Evolutionary conservation across 2,797 vertebrate genomes (phyloP).

Genomic region (Lutjanus argentimaculatus): DNA sequence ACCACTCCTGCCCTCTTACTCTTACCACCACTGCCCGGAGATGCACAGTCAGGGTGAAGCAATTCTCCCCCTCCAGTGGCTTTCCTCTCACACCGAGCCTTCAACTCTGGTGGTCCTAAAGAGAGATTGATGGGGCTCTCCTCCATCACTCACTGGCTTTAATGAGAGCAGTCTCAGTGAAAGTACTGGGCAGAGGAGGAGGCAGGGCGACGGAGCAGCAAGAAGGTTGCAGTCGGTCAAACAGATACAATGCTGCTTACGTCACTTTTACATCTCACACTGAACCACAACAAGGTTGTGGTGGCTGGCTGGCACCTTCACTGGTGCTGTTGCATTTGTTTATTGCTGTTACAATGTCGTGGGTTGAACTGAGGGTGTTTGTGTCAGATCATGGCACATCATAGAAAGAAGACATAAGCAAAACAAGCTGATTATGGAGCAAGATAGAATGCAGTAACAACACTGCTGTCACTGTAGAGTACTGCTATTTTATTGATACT

Average conservation of each 20-base stretch:
- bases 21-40: neutral
- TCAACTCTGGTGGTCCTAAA: conserved; percentile 75
- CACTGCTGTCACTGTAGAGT: neutral
- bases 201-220: neutral
- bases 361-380: neutral
- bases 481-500: too few species aligned
- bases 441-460: neutral
- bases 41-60: conserved; percentile 18
- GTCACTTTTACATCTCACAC: conserved; percentile 26
- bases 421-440: neutral
- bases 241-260: conserved; percentile 36
- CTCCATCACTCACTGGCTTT: conserved; percentile 72
- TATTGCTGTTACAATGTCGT: neutral
- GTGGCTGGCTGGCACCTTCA: neutral
- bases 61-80: conserved; percentile 25
- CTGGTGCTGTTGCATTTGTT: neutral
- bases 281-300: conserved; percentile 6
- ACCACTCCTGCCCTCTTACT: neutral
- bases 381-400: neutral
- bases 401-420: neutral
- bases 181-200: conserved; percentile 33
- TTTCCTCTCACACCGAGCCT: conserved; percentile 46
- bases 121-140: conserved; percentile 66
- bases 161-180: conserved; percentile 67
- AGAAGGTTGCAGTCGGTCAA: conserved; percentile 9